Evolutionary conservation across 2,113 vertebrate genomes (phyloP), one percentile per base, ranked within the genome.

Genomic region (Ailuropoda melanoleuca): DNA sequence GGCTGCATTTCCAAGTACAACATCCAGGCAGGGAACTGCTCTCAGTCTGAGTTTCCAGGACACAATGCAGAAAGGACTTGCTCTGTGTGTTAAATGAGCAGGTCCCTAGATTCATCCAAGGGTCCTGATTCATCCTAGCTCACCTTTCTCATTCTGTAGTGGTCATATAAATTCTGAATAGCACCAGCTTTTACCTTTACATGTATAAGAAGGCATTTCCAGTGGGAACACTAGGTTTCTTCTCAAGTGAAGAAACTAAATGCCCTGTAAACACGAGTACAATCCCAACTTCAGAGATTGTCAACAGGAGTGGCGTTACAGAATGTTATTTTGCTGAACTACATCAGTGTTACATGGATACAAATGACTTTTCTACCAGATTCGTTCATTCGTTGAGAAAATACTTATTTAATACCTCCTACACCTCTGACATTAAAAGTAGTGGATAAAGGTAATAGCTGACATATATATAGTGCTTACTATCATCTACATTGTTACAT

Each of bases 181-280:
- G 29, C 34, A 48, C 37, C 55, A 78, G 2, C 23, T 43, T 75
- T 89, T 84, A 56, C 68, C 60, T 39, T 90, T 29, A 34, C 17
- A 19, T 14, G 50, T 39, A 26, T 18, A 60, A 10, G 37, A 89
- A 74, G 11, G 64, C 26, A 21, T 91, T 84, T 94, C 62, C n/a
- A 86, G 10, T 96, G 43, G 60, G 31, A 48, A 85, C 8, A 72
- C 10, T 39, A 82, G 29, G 8, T 72, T 68, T 70, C 50, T 55
- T 87, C n/a, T 93, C 46, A 93, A 50, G 60, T 26, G 43, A 97
- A 89, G 43, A 96, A 93, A 75, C 56, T 4, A 83, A 80, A 80
- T 74, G 19, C 19, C 6, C 9, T 50, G 21, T 23, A 93, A 34
- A 58, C 77, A 90, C n/a, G 53, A 50, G 23, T 56, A 31, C 46